phyloP scores from a whole-genome alignment of 2,113 vertebrate genomes.

The Indri indri region DNA sequence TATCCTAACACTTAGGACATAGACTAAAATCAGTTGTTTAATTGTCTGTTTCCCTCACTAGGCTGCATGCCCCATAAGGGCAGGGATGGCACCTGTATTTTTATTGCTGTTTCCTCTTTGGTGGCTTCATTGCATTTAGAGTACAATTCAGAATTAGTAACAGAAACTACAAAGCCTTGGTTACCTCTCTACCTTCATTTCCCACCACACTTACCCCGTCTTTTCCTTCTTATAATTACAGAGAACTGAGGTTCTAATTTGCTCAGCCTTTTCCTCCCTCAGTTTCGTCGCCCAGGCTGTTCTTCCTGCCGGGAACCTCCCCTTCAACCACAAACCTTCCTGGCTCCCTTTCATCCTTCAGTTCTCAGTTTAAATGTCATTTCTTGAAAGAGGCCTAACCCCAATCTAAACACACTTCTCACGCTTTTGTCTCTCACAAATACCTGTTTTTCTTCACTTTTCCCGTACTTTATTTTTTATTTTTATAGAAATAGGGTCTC shows the following conservation, averaged over 20 bases:
- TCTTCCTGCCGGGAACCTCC: not conserved
- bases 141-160: not conserved
- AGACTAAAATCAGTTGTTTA: not conserved
- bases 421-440: not conserved
- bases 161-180: not conserved
- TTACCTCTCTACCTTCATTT: not conserved
- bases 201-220: not conserved
- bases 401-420: not conserved
- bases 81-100: not conserved
- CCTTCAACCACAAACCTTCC: not conserved
- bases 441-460: not conserved
- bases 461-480: not conserved
- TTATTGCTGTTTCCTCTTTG: not conserved
- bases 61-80: not conserved
- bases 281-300: not conserved
- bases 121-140: not conserved
- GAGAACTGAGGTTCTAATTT: not conserved
- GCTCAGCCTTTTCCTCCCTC: not conserved
- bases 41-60: not conserved
- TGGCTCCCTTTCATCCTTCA: not conserved
- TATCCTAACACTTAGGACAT: not conserved
- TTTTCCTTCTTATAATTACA: not conserved
- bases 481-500: too few species aligned
- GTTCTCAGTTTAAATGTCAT: conserved; percentile 7
- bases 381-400: not conserved